phyloP scores from a whole-genome alignment of 1,140 invertebrate genomes.

The Drosophila takahashii region DNA sequence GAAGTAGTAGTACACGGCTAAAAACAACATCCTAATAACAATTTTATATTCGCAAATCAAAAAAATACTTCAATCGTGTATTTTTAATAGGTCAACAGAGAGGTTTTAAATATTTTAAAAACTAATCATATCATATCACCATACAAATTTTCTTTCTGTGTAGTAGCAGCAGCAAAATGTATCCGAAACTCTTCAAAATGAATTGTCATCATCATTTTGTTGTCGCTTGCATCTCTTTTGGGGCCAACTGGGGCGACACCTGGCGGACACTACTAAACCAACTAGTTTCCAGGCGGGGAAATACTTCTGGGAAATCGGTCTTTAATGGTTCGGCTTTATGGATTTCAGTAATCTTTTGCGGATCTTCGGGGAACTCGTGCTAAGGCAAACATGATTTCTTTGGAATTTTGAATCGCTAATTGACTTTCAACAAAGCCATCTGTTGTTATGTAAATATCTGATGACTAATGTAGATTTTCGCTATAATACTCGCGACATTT shows the following conservation, averaged over 20 bases:
- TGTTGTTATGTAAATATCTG: not conserved
- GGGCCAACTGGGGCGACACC: conserved; percentile 21
- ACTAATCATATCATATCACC: no score
- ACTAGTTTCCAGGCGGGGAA: not conserved
- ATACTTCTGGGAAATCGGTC: not conserved
- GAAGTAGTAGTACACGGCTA: conserved; percentile 5
- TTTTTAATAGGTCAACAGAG: not conserved
- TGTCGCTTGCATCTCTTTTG: conserved; percentile 23
- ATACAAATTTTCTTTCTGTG: not conserved
- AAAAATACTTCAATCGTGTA: not conserved
- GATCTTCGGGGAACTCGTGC: not conserved
- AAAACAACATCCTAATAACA: not conserved
- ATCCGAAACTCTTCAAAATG: conserved; percentile 40
- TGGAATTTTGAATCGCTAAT: not conserved
- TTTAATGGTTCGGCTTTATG: not conserved
- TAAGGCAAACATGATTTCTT: not conserved
- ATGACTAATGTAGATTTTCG: not conserved
- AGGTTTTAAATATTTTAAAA: no score
- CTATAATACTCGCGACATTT: not conserved
- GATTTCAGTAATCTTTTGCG: not conserved
- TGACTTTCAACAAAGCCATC: not conserved
- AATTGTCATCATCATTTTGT: conserved; percentile 40
- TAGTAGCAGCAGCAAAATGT: conserved; percentile 16
- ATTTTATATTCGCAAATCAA: not conserved
- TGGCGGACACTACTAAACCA: conserved; percentile 5